Conservation (phyloP, 2,113 vertebrate genomes). For the Excalfactoria chinensis region DNA sequence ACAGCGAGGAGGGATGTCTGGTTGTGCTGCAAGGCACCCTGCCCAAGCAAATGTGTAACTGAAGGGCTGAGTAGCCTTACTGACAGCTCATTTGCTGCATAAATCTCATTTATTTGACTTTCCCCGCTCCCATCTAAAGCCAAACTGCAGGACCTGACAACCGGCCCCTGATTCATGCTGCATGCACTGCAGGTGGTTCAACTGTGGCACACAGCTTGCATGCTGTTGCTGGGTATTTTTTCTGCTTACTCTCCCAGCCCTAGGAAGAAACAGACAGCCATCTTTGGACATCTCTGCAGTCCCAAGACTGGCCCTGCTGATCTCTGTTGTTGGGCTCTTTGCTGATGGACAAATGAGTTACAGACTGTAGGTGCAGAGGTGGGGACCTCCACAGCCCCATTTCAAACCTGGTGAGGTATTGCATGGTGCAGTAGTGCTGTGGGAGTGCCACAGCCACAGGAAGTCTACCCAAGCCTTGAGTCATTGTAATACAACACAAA, state of each 20-base stretch:
- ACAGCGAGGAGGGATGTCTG: rapidly evolving
- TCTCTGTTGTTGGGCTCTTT: background rate
- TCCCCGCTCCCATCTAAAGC: background rate
- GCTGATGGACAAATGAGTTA: background rate
- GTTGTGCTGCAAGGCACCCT: background rate
- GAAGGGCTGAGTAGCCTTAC: background rate
- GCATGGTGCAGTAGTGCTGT: rapidly evolving
- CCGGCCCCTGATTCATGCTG: background rate
- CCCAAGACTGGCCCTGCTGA: background rate
- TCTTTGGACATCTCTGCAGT: background rate
- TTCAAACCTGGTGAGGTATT: background rate
- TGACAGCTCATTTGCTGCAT: background rate
- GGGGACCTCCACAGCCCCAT: background rate
- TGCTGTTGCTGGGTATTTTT: background rate
- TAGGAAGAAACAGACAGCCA: background rate
- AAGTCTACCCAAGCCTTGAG: background rate
- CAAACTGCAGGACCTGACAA: background rate
- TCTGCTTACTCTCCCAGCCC: background rate
- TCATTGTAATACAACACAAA: background rate
- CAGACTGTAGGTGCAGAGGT: rapidly evolving
- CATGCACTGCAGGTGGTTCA: background rate
- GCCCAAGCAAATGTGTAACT: rapidly evolving
- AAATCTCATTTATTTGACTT: background rate
- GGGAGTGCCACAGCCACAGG: background rate
- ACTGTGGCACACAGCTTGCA: background rate